These are phyloP conservation scores for Zingel zingel DNA, from an alignment of 2,113 vertebrate genomes.

Conservation along the genomic window DNA sequence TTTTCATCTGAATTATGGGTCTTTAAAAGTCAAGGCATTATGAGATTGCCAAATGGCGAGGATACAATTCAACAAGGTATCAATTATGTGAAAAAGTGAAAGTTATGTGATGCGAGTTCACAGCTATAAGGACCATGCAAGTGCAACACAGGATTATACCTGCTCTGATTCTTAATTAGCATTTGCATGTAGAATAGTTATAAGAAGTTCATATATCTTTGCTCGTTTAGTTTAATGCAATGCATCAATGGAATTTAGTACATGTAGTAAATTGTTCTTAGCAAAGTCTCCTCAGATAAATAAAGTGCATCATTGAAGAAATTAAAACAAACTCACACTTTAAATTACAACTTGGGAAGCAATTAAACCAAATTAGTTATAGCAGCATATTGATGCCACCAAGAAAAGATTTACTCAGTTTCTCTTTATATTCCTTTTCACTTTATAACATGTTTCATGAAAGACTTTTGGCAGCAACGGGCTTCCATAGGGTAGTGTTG, in stretches of 20 bases:
- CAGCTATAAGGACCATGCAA: constrained; percentile 12
- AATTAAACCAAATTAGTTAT: background rate
- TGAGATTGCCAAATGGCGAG: constrained; percentile 69
- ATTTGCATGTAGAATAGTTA: constrained; percentile 12
- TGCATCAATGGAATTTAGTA: background rate
- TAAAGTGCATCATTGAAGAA: background rate
- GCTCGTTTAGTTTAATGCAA: background rate
- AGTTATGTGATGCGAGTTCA: constrained; percentile 39
- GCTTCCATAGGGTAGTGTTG: too few species aligned
- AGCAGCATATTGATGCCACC: background rate
- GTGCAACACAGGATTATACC: constrained; percentile 3
- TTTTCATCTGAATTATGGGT: constrained; percentile 73
- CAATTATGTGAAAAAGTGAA: constrained; percentile 53
- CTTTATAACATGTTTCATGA: background rate
- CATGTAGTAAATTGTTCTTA: background rate
- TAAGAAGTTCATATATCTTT: background rate
- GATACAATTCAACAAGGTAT: constrained; percentile 69
- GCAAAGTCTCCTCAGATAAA: background rate
- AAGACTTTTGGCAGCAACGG: too few species aligned
- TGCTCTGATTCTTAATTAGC: constrained; percentile 14
- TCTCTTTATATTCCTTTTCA: background rate
- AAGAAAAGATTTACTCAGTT: background rate
- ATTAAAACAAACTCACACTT: background rate
- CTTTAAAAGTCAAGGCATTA: constrained; percentile 80
- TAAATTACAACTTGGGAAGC: background rate